These are phyloP conservation scores for Schmidtea mediterranea DNA, from an alignment of 1,140 invertebrate species.

Conservation along the genomic window DNA sequence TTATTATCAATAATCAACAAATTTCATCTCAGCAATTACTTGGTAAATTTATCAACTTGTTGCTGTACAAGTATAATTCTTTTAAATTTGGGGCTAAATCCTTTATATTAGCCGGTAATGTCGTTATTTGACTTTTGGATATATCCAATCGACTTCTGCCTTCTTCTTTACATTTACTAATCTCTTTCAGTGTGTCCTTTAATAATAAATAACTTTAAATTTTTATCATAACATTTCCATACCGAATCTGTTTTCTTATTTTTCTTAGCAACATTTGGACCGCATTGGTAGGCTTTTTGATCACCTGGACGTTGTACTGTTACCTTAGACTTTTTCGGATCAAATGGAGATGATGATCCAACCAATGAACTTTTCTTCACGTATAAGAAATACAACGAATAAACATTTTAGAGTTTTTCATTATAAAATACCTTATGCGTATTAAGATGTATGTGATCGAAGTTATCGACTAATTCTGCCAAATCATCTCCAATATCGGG, in stretches of 20 bases:
- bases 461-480: not conserved
- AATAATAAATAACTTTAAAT: not conserved
- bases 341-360: not conserved
- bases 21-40: conserved; percentile 2
- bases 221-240: no score
- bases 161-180: conserved; percentile 66
- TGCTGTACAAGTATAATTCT: conserved; percentile 89
- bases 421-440: not conserved
- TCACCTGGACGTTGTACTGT: conserved; percentile 5
- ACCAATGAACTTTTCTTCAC: not conserved
- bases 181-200: conserved; percentile 72
- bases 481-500: not conserved
- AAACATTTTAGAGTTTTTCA: no score
- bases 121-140: conserved; percentile 66
- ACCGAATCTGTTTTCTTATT: conserved; percentile 6
- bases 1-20: not conserved
- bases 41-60: conserved; percentile 67
- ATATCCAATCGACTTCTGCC: conserved; percentile 60
- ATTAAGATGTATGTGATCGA: not conserved
- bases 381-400: not conserved
- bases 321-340: conserved; percentile 4
- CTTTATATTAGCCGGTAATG: not conserved
- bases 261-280: not conserved
- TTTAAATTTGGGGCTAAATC: conserved; percentile 28
- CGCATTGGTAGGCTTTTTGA: conserved; percentile 4